Percentiles rank a stretch among this genome's conserved stretches.
These are phyloP conservation scores for Gerris lacustris DNA, from an alignment of 2,888 invertebrate species.

Conservation along the genomic window DNA sequence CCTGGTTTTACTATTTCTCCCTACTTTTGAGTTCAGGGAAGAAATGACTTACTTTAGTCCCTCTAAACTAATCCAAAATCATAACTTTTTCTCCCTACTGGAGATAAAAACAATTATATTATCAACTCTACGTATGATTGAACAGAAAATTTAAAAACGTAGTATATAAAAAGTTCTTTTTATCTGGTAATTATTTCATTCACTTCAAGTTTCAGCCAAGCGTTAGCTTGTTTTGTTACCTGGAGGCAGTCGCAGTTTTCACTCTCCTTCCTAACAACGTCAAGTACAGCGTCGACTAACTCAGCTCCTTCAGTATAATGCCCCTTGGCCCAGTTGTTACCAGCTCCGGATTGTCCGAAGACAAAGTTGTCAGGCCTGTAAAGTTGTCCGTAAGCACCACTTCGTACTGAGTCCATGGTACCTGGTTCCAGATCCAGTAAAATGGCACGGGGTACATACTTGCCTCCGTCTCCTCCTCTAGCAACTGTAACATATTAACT, in stretches of 20 bases:
- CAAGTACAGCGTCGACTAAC: constrained; percentile 44
- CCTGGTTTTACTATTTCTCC: too few species aligned
- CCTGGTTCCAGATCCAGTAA: constrained; percentile 50
- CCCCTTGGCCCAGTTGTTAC: constrained; percentile 44
- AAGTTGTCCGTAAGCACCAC: constrained; percentile 31
- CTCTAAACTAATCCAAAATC: too few species aligned
- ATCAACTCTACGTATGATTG: too few species aligned
- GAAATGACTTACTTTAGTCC: too few species aligned
- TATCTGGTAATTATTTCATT: too few species aligned
- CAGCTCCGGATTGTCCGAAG: constrained; percentile 44
- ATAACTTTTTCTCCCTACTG: too few species aligned
- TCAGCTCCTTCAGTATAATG: constrained; percentile 52
- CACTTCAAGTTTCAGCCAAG: not conserved
- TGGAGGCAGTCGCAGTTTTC: constrained; percentile 50
- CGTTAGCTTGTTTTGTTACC: constrained; percentile 32
- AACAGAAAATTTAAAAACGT: too few species aligned
- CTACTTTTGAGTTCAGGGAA: too few species aligned
- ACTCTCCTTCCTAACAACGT: constrained; percentile 41
- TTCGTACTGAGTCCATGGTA: constrained; percentile 2
- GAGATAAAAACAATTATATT: too few species aligned
- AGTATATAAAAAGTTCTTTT: too few species aligned
- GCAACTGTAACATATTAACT: not conserved
- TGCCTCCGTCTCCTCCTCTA: constrained; percentile 39
- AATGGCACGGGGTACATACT: constrained; percentile 53
- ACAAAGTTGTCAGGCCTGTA: constrained; percentile 58